Evolutionary conservation across 2,888 invertebrate genomes (phyloP), one percentile per base, ranked within the genome.

Genomic region (Leptarthrus brevirostris): DNA sequence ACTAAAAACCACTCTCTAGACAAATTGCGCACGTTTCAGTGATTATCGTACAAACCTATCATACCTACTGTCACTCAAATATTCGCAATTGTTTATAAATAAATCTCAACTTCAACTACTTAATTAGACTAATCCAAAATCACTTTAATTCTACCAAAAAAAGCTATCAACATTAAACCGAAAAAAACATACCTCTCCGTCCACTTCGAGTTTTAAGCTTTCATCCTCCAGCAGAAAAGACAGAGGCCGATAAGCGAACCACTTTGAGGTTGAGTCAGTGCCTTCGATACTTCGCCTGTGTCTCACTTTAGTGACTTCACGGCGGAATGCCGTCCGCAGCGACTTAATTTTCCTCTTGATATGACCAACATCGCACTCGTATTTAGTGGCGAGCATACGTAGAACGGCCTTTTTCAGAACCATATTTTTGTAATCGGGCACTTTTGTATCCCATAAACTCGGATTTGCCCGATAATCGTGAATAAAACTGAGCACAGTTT

Each of bases 211-310:
- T n/a, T 58, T 58, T 34, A 44, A 36, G n/a, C 26, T 64, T 12
- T 69, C 69, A 12, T 69, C 52, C 3, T 52, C 49, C 69, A 69
- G 26, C 18, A 69, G 24, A 52, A 69, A 69, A 52, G 26, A 30
- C 30, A 69, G 49, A 49, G 69, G 52, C n/a, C 52, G 49, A 52
- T 69, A 69, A 20, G 69, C 69, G 34, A 69, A 69, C 69, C 69
- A 69, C 4, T 52, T 26, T 20, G 69, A 36, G 12, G 52, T 69
- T n/a, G 30, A 24, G 20, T 69, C 52, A 20, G 18, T 5, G 22
- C 22, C 52, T n/a, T 69, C 69, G n/a, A 52, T 34, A 12, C 47
- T 1, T 8, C 52, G 69, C 2, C 49, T 22, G 18, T 52, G 44
- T 20, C 49, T 26, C 49, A 69, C 24, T 34, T 69, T 69, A 20